These are phyloP conservation scores for Orthosia gracilis DNA, from an alignment of 2,888 invertebrate species.

Conservation along the genomic window DNA sequence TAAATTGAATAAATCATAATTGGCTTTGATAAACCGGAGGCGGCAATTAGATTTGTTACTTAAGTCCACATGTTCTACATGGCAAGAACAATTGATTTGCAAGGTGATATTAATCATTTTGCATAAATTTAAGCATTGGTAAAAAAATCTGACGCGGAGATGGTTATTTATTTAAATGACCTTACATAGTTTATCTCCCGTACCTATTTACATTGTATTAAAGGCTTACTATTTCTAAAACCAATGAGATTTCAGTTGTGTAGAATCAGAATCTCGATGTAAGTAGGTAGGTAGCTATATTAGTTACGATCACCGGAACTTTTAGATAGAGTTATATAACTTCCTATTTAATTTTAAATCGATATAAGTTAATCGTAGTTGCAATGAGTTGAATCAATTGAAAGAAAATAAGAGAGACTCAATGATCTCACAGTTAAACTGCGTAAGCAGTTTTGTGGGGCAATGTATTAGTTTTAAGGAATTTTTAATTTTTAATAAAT, in stretches of 20 bases:
- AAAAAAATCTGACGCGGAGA: not conserved
- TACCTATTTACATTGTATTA: slow-evolving; percentile 1
- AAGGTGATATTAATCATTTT: slow-evolving; percentile 31
- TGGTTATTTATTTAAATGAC: slow-evolving; percentile 14
- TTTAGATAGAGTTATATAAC: slow-evolving; percentile 18
- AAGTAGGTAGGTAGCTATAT: slow-evolving; percentile 30
- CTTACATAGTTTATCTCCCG: slow-evolving; percentile 5
- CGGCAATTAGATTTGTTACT: slow-evolving; percentile 32
- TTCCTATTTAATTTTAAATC: slow-evolving; percentile 37
- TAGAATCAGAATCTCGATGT: slow-evolving; percentile 48
- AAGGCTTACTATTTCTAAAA: slow-evolving; percentile 5
- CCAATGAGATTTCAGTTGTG: slow-evolving; percentile 34
- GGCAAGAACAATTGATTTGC: slow-evolving; percentile 14
- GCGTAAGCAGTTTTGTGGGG: no score
- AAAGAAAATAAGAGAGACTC: no score
- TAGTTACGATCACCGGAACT: slow-evolving; percentile 32
- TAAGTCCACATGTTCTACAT: slow-evolving; percentile 1
- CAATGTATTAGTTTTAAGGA: no score
- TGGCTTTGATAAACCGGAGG: not conserved
- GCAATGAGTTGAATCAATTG: not conserved
- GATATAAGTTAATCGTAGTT: not conserved
- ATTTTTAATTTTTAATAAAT: no score
- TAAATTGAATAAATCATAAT: not conserved
- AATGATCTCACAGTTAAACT: no score
- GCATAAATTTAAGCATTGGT: slow-evolving; percentile 2